Base-by-base conservation (phyloP, 2,797 vertebrate genomes). In the Meriones psammophilus region DNA sequence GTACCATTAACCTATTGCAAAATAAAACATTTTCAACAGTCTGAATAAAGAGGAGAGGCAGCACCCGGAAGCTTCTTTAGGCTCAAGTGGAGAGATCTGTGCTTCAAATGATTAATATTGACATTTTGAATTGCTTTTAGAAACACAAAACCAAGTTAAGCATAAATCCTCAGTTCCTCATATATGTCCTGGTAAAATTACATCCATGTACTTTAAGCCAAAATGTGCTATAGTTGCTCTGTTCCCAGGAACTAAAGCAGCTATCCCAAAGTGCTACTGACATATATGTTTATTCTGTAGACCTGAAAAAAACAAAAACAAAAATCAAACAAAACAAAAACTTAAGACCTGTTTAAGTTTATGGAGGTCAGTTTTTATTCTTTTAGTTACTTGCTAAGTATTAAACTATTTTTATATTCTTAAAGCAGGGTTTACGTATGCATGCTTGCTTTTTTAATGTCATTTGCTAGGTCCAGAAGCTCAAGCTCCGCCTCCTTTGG, bases 251-350 rank as follows among this genome's bases (percentile, higher is more conserved):
- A 90, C 94, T 24, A 33, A 74, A 98, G 94, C 42, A 87, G 64
- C 68, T 89, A 97, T 98, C 97, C 87, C 66, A 56, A 88, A 94
- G 42, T 89, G 42, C 50, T 50, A 50, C 58, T 28, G 96, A 79
- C 80, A 20, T 96, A 22, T 95, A 33, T 96, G 64, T 97, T 98
- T 97, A 50, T 71, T 97, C n/a, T 97, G 97, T 42, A 85, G 62
- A 87, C 42, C 58, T 94, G 86, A 92, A 95, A 96, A 84, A 60
- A 80, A n/a, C 8, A 8, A 78, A 54, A 30, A 28, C 6, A 58
- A 42, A 42, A 42, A 42, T 42, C 42, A 54, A 30, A 28, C 6
- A 78, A 54, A 30, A 26, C 6, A 56, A 60, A 33, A 85, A 13
- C 28, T 80, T 88, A 22, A 4, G 20, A 60, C 8, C 39, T 97